Evolutionary conservation across 2,113 vertebrate genomes (phyloP).

Genomic region (Eleginops maclovinus): DNA sequence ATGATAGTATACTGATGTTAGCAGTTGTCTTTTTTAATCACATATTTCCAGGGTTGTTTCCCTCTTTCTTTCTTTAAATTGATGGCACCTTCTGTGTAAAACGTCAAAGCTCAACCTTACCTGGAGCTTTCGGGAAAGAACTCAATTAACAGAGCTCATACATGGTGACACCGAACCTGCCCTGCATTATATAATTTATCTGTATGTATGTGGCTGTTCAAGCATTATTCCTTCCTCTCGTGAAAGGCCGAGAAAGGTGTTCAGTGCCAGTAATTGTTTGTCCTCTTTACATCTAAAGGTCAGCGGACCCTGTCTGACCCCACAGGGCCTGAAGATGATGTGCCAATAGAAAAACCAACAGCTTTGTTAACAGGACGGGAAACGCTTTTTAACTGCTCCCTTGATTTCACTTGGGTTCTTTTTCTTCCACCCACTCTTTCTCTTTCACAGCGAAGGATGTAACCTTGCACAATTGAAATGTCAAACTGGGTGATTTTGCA

Average conservation of each 20-base stretch:
- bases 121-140: slow-evolving; percentile 25
- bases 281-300: slow-evolving; percentile 29
- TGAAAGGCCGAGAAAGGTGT: slow-evolving; percentile 18
- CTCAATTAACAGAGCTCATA: slow-evolving; percentile 10
- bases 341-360: slow-evolving; percentile 22
- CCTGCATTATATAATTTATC: neutral
- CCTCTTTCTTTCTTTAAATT: slow-evolving; percentile 24
- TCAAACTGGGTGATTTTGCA: neutral
- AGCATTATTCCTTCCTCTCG: slow-evolving; percentile 7
- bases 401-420: slow-evolving; percentile 7
- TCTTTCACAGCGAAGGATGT: slow-evolving; percentile 25
- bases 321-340: neutral
- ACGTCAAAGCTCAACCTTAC: slow-evolving; percentile 25
- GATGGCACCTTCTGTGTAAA: slow-evolving; percentile 17
- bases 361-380: slow-evolving; percentile 32
- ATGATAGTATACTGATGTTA: neutral
- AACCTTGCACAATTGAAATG: slow-evolving; percentile 30
- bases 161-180: neutral
- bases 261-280: slow-evolving; percentile 4
- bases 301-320: slow-evolving; percentile 42
- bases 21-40: neutral
- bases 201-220: neutral
- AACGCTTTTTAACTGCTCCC: neutral
- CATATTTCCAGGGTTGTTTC: neutral
- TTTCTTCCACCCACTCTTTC: slow-evolving; percentile 47